Percentiles rank a stretch among this genome's conserved stretches.
These are phyloP conservation scores for Neomicropteryx cornuta DNA, from an alignment of 1,140 invertebrate genomes.

Conservation along the genomic window DNA sequence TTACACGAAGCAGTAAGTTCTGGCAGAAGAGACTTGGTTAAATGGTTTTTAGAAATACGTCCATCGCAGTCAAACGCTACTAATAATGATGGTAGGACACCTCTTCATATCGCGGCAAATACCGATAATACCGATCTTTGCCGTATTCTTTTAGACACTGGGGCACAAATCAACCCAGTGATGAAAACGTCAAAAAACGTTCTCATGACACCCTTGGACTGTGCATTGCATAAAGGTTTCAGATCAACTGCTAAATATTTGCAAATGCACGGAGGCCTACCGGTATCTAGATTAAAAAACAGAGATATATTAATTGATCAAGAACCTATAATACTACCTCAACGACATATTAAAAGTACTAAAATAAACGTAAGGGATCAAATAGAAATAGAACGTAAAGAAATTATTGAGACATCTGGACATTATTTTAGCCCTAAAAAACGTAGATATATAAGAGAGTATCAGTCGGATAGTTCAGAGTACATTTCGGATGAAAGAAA, in stretches of 20 bases:
- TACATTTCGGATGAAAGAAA: conserved; percentile 13
- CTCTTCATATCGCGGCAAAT: conserved; percentile 88
- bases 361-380: conserved; percentile 37
- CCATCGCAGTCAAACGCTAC: conserved; percentile 77
- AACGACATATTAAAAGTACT: conserved; percentile 36
- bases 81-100: conserved; percentile 86
- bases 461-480: conserved; percentile 10
- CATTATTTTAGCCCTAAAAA: conserved; percentile 25
- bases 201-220: conserved; percentile 81
- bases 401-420: conserved; percentile 35
- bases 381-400: conserved; percentile 38
- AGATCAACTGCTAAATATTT: conserved; percentile 86
- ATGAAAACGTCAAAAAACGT: conserved; percentile 72
- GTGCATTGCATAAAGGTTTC: conserved; percentile 74
- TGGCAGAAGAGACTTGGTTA: conserved; percentile 74
- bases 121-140: conserved; percentile 92
- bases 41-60: conserved; percentile 74
- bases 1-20: conserved; percentile 92
- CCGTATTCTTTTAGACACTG: conserved; percentile 72
- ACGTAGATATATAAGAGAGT: conserved; percentile 18
- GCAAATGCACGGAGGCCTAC: conserved; percentile 79
- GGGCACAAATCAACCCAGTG: conserved; percentile 72
- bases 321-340: conserved; percentile 29
- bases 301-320: conserved; percentile 35
- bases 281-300: conserved; percentile 53